Base-by-base conservation (phyloP, 2,888 invertebrate species). In the Morinoia aosen region DNA sequence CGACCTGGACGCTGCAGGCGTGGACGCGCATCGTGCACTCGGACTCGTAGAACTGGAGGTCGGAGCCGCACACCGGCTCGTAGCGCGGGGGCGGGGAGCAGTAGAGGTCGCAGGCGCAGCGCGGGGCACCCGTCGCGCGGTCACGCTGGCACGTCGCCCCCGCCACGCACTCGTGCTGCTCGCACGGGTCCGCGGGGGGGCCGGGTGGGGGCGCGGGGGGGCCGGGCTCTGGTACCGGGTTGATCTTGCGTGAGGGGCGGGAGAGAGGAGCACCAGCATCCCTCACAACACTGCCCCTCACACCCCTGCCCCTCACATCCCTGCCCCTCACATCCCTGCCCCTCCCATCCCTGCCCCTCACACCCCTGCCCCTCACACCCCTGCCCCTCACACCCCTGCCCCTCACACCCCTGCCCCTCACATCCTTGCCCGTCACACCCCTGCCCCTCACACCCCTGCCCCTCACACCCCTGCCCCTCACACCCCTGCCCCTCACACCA, bases 1-100 rank as follows among this genome's bases (percentile, higher is more conserved):
- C 94, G 48, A 96, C 96, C 91, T 96, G 96, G 33, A 96, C 95
- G 90, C 98, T 98, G 97, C 99, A 99, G 61, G 98, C 98, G 97
- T 98, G 98, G 98, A 98, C 98, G 97, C 98, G 98, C 98, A 99
- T 98, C 95, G 98, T 98, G 97, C 99, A 99, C 97, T 98, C 98
- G 97, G 98, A 98, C 14, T 98, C 98, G 97, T 99, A 99, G 95
- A 98, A 98, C 97, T 98, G 98, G 97, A 98, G 98, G 97, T 99
- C 99, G 95, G 98, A 98, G 11, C 98, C 99, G 97, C 99, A 99
- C 94, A 99, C 98, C 0, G 98, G 98, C 96, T 98, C 98, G 76
- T 97, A 96, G 96, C 96, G 96, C 19, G 96, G 96, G 12, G 96
- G 95, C 39, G 96, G 96, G 25, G 98, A 98, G 97, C 98, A 98